Conservation (phyloP, 37 sponge, comb jelly and placozoan genomes). For the Geodia barretti region DNA sequence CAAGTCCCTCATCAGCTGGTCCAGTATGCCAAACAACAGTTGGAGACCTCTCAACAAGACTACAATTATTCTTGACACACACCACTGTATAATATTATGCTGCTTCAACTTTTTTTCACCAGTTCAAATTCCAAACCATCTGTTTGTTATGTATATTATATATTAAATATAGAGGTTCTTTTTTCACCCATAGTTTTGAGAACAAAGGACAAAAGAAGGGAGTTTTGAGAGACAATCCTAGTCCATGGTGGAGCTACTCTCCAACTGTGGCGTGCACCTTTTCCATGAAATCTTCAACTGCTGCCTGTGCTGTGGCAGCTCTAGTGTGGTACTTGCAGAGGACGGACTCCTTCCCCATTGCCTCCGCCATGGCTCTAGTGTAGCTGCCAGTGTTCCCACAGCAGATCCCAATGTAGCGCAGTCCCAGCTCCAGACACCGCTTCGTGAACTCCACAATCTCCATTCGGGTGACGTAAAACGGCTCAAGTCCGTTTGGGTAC, state of each 20-base stretch:
- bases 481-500: slow-evolving; percentile 47
- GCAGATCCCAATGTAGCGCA: slow-evolving; percentile 72
- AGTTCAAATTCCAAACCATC: too few species aligned
- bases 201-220: too few species aligned
- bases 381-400: slow-evolving; percentile 63
- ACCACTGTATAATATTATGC: not conserved
- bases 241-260: too few species aligned
- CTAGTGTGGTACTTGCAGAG: slow-evolving; percentile 27
- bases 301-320: not conserved
- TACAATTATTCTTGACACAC: not conserved
- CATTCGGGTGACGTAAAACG: slow-evolving; percentile 23
- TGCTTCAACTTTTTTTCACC: not conserved
- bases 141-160: too few species aligned
- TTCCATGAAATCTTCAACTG: not conserved
- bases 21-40: slow-evolving; percentile 37
- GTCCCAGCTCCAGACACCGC: slow-evolving; percentile 40
- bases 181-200: too few species aligned
- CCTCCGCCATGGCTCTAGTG: slow-evolving; percentile 59
- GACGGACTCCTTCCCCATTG: slow-evolving; percentile 44
- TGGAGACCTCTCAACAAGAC: not conserved
- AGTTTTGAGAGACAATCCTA: too few species aligned
- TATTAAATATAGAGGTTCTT: too few species aligned
- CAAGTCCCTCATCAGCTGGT: slow-evolving; percentile 73
- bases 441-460: slow-evolving; percentile 54
- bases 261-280: too few species aligned